Conservation (phyloP, 2,888 invertebrate species). For the Hypomecis atomaria region DNA sequence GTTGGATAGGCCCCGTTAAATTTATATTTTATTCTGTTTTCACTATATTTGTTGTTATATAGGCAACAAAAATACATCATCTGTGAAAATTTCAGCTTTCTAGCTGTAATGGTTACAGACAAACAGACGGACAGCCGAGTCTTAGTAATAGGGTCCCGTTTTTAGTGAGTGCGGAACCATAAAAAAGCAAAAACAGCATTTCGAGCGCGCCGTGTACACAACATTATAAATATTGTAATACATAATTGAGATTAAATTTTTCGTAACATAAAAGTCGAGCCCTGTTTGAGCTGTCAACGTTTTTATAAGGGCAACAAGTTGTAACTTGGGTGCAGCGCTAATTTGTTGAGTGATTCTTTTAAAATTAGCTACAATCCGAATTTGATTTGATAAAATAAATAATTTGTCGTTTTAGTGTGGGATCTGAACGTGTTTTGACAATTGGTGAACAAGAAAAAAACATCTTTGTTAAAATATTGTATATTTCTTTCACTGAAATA, state of each 20-base stretch:
- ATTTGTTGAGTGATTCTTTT: constrained; percentile 41
- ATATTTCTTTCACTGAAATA: not conserved
- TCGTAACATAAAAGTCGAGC: constrained; percentile 33
- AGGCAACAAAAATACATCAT: too few relatives aligned
- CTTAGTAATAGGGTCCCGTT: too few relatives aligned
- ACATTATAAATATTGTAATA: constrained; percentile 58
- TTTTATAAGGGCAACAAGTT: constrained; percentile 39
- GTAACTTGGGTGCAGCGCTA: constrained; percentile 33
- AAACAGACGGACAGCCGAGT: too few relatives aligned
- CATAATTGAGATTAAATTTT: constrained; percentile 60
- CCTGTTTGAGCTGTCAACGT: constrained; percentile 41
- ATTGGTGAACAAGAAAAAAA: not conserved
- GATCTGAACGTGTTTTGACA: not conserved
- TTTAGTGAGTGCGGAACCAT: too few relatives aligned
- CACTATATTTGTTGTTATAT: too few relatives aligned
- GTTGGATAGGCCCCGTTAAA: too few relatives aligned
- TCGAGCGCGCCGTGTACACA: constrained; percentile 20
- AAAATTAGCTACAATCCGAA: constrained; percentile 15
- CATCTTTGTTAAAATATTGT: not conserved
- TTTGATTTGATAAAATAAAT: constrained; percentile 1
- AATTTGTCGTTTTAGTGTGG: not conserved
- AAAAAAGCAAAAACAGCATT: constrained; percentile 50
- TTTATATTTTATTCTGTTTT: too few relatives aligned
- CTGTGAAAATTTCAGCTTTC: too few relatives aligned
- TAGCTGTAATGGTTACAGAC: too few relatives aligned